Evolutionary conservation across 2,888 invertebrate species (phyloP), one percentile per base, ranked within the genome.

Genomic region (Ypsolopha scabrella): DNA sequence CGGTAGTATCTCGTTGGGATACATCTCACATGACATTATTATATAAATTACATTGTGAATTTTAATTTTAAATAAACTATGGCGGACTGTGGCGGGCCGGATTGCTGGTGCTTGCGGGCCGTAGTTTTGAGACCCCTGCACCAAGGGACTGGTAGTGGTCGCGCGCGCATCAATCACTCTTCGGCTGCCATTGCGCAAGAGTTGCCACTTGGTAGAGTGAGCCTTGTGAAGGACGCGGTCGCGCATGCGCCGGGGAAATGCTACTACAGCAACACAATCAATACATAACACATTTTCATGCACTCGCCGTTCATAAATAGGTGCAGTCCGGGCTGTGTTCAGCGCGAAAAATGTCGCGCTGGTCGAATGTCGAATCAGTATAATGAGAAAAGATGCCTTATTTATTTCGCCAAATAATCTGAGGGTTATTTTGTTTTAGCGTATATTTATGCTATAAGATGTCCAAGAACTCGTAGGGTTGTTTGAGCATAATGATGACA

Each of bases 191-290:
- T 47, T 75, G 65, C 64, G 67, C 65, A 77, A 79, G 34, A 7
- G 34, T 36, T 37, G 47, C 14, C 57, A 57, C 53, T 67, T 74
- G 73, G 75, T 76, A 24, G n/a, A 24, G 24, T 24, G 4, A 77
- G 72, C 79, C 80, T 80, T 79, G 78, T 62, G 75, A 78, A 80
- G 81, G 80, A 75, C 75, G 68, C 67, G 59, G 57, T 24, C 24
- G 24, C 24, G 24, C 24, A 24, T 4, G 24, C 24, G 4, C n/a
- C 62, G 65, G 70, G 72, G 75, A 78, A 77, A 75, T 65, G 61
- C 60, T 54, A 39, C 11, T 6, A 39, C 38, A 11, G 10, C 39
- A 11, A 2, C 10, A 10, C 8, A 39, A 11, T 39, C n/a, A n/a
- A n/a, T n/a, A n/a, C 55, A 53, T 54, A 55, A 57, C 54, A 59